Conservation (phyloP, 2,113 vertebrate genomes). For the Carettochelys insculpta region DNA sequence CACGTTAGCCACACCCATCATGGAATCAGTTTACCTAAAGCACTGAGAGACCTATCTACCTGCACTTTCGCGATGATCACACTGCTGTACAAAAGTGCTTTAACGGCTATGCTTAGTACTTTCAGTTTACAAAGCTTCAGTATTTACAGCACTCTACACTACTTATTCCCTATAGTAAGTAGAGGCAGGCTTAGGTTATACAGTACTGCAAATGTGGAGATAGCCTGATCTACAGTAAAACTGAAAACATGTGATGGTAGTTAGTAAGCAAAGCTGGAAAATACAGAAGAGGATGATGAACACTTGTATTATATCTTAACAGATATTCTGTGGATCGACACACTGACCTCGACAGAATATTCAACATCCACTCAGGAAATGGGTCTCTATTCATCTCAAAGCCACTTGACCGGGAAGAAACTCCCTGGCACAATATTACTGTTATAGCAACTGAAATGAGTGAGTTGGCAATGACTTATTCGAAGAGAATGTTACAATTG, state of each 20-base stretch:
- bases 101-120: too few relatives aligned
- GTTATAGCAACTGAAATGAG: slow-evolving; percentile 94
- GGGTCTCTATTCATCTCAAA: slow-evolving; percentile 93
- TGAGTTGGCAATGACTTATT: slow-evolving; percentile 68
- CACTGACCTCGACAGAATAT: slow-evolving; percentile 91
- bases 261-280: not conserved
- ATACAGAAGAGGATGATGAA: not conserved
- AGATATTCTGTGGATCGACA: slow-evolving; percentile 96
- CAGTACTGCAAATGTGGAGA: not conserved
- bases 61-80: too few relatives aligned
- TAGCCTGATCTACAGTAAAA: not conserved
- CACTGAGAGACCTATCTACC: too few relatives aligned
- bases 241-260: not conserved
- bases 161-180: not conserved
- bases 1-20: too few relatives aligned
- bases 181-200: not conserved
- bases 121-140: too few relatives aligned
- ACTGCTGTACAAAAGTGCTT: too few relatives aligned
- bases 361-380: slow-evolving; percentile 91
- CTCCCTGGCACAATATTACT: slow-evolving; percentile 95
- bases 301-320: slow-evolving; percentile 47
- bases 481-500: not conserved
- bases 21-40: too few relatives aligned
- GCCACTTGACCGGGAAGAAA: slow-evolving; percentile 90
- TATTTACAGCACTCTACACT: not conserved